Evolutionary conservation across 2,888 invertebrate species (phyloP).

Genomic region (Papilio gigon): DNA sequence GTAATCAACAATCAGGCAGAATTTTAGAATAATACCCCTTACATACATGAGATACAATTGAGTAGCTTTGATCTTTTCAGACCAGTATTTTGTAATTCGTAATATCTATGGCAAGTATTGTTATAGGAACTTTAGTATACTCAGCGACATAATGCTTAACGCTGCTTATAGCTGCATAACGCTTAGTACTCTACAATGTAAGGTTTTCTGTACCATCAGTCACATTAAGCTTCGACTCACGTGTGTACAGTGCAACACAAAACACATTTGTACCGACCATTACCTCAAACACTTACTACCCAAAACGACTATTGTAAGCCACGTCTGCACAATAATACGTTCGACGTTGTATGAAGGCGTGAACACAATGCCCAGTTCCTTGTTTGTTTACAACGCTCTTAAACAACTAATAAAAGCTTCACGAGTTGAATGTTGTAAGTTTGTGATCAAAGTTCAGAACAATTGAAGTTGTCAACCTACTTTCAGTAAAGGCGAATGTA

Average conservation of each 20-base stretch:
- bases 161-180: no score
- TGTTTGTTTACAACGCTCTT: slow-evolving; percentile 15
- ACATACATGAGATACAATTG: no score
- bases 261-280: slow-evolving; percentile 14
- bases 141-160: not conserved
- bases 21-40: not conserved
- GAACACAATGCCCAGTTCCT: slow-evolving; percentile 8
- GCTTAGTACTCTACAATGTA: not conserved
- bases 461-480: not conserved
- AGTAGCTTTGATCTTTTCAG: not conserved
- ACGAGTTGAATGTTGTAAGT: not conserved
- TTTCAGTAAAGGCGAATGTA: not conserved
- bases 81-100: not conserved
- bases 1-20: not conserved
- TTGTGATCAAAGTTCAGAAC: slow-evolving; percentile 17
- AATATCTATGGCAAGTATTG: not conserved
- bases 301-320: slow-evolving; percentile 11
- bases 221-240: slow-evolving; percentile 7
- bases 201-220: slow-evolving; percentile 5
- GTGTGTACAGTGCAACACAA: slow-evolving; percentile 15
- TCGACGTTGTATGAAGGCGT: slow-evolving; percentile 3
- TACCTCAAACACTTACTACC: slow-evolving; percentile 16
- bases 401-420: slow-evolving; percentile 14
- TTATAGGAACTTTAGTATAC: not conserved
- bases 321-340: slow-evolving; percentile 16